Percentiles rank a stretch among this genome's conserved stretches.
These are phyloP conservation scores for Pyrrhosoma nymphula DNA, from an alignment of 2,888 invertebrate genomes.

Conservation along the genomic window DNA sequence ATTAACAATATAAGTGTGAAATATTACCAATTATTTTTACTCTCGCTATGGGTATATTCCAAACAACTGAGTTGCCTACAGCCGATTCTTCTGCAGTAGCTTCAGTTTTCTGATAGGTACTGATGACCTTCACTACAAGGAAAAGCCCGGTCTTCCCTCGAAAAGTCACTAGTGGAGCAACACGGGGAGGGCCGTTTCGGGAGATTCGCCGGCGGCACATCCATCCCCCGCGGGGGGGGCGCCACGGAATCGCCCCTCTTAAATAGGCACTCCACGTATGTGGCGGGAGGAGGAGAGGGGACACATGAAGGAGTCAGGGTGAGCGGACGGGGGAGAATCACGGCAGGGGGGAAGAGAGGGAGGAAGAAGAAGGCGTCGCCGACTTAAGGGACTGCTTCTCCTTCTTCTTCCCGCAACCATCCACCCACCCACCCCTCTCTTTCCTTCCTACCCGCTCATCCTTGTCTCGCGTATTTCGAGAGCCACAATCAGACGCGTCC, in stretches of 20 bases:
- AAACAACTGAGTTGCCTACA: too few species aligned
- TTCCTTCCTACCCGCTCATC: background rate
- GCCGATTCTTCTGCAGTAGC: too few species aligned
- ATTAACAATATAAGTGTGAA: too few species aligned
- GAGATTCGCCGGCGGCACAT: background rate
- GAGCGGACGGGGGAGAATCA: background rate
- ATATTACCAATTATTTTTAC: too few species aligned
- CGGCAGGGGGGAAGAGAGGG: background rate
- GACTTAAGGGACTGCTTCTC: background rate
- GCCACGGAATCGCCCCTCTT: background rate
- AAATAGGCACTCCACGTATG: slow-evolving; percentile 32
- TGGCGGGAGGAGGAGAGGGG: background rate
- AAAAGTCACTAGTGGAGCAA: background rate
- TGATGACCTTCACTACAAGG: too few species aligned
- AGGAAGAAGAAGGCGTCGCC: background rate
- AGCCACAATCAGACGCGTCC: background rate
- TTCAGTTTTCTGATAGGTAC: too few species aligned
- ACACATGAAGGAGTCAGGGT: background rate
- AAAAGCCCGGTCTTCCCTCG: too few species aligned
- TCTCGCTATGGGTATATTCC: too few species aligned
- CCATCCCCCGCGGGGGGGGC: background rate
- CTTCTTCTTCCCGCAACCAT: too few species aligned
- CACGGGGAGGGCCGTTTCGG: background rate
- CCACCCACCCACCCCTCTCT: background rate
- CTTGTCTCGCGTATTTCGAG: slow-evolving; percentile 36